Conservation (phyloP, 2,888 invertebrate species). For the Pyrochroa serraticornis region DNA sequence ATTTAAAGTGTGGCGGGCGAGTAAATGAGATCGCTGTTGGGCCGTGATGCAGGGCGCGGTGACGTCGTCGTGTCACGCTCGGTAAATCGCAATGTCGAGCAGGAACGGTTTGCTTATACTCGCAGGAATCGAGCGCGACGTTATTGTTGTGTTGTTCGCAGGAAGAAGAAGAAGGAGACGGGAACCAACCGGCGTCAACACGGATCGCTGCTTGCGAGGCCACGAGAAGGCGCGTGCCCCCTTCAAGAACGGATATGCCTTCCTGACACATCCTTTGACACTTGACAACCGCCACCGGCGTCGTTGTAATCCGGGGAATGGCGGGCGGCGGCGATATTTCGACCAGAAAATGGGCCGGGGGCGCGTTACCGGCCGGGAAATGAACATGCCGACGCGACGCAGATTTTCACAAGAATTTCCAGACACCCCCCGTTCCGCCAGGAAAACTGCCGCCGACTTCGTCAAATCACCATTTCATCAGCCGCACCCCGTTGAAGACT, state of each 20-base stretch:
- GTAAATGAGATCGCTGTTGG: conserved; percentile 34
- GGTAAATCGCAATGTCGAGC: conserved; percentile 39
- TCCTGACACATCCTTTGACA: conserved; percentile 11
- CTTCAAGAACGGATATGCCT: conserved; percentile 8
- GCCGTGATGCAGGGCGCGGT: conserved; percentile 34
- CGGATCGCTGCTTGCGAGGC: conserved; percentile 18
- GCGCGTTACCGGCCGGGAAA: no score
- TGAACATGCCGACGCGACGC: no score
- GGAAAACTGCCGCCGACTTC: no score
- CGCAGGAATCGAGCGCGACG: conserved; percentile 11
- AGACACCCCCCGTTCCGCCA: no score
- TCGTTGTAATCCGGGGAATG: no score
- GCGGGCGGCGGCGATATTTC: no score
- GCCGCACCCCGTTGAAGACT: no score
- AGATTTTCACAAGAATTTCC: no score
- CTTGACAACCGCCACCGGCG: no score
- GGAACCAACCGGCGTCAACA: background rate
- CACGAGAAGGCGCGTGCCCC: conserved; percentile 21
- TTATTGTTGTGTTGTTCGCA: conserved; percentile 18
- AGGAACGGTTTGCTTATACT: conserved; percentile 16
- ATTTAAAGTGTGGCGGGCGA: conserved; percentile 30
- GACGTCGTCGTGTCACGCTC: conserved; percentile 40
- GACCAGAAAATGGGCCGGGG: no score
- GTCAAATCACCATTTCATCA: no score
- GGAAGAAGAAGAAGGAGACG: background rate